These are phyloP conservation scores for Drosophila neonasuta DNA, from an alignment of 2,888 invertebrate genomes.

Conservation along the genomic window DNA sequence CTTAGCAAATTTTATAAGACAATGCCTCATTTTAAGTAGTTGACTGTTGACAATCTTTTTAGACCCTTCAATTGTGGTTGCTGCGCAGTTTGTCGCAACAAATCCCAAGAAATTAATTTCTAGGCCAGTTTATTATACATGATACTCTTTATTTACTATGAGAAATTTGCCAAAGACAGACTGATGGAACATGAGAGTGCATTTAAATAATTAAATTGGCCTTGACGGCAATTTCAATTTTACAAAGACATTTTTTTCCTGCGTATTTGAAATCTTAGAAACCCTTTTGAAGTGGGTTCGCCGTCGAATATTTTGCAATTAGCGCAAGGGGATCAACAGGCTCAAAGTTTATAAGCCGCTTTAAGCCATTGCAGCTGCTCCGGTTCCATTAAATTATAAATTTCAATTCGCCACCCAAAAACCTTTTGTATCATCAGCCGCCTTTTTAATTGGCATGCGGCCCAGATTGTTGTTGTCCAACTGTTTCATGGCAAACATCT, in stretches of 20 bases:
- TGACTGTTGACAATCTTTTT: constrained; percentile 3
- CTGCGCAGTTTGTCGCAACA: neutral
- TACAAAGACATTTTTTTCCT: constrained; percentile 34
- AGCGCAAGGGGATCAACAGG: constrained; percentile 54
- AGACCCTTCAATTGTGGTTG: constrained; percentile 3
- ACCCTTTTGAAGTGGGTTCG: constrained; percentile 39
- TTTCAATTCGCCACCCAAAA: constrained; percentile 45
- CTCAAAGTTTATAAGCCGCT: constrained; percentile 58
- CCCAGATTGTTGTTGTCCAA: constrained; percentile 22
- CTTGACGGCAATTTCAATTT: constrained; percentile 20
- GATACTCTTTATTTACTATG: neutral
- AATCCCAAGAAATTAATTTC: neutral
- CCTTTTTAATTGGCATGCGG: constrained; percentile 55
- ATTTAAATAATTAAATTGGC: constrained; percentile 30
- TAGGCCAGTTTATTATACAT: neutral
- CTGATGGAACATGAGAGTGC: neutral
- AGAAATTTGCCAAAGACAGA: neutral
- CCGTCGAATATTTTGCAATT: constrained; percentile 52
- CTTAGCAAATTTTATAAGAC: neutral
- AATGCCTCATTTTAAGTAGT: neutral
- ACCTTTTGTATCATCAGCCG: constrained; percentile 45
- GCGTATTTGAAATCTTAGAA: constrained; percentile 53
- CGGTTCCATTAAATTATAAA: constrained; percentile 54
- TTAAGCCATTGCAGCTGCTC: constrained; percentile 70
- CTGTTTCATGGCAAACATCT: constrained; percentile 6